A percentile compares a stretch with the other conserved stretches of the same genome.
phyloP scores from a whole-genome alignment of 2,888 invertebrate genomes.

The Deladenus siricidicola region DNA sequence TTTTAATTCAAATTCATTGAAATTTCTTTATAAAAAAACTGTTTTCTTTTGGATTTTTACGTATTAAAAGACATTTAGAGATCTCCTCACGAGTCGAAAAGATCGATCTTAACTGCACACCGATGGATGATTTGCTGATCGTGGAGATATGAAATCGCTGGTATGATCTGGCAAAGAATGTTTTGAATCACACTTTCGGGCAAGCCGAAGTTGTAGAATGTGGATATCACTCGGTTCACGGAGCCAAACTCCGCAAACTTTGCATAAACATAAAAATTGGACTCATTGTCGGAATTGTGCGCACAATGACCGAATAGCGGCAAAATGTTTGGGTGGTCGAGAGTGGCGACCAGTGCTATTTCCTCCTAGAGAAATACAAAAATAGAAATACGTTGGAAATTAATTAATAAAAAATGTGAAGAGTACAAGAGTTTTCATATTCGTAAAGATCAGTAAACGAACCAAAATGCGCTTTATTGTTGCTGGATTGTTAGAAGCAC shows the following conservation, averaged over 20 bases:
- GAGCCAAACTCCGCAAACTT: slow-evolving; percentile 5
- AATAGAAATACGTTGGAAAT: too few species aligned
- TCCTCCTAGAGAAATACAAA: not conserved
- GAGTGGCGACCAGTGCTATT: not conserved
- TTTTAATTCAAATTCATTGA: too few species aligned
- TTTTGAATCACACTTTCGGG: slow-evolving; percentile 15
- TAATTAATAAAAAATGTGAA: too few species aligned
- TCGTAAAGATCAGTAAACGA: too few species aligned
- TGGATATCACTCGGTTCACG: not conserved
- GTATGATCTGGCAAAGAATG: slow-evolving; percentile 62
- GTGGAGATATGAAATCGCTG: slow-evolving; percentile 76
- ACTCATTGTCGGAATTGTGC: not conserved
- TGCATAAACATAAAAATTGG: not conserved
- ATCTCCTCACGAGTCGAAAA: too few species aligned
- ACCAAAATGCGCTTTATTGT: not conserved
- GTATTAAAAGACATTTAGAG: too few species aligned
- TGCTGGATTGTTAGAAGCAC: not conserved
- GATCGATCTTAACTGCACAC: slow-evolving; percentile 57
- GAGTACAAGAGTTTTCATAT: too few species aligned
- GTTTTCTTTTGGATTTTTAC: too few species aligned
- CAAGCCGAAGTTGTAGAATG: slow-evolving; percentile 11
- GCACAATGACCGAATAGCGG: not conserved
- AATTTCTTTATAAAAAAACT: too few species aligned
- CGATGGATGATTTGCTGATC: slow-evolving; percentile 75
- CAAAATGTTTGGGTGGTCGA: slow-evolving; percentile 4